Conservation (phyloP, 53 echinoderm and acorn worm genomes). For the Actinopyga echinites region DNA sequence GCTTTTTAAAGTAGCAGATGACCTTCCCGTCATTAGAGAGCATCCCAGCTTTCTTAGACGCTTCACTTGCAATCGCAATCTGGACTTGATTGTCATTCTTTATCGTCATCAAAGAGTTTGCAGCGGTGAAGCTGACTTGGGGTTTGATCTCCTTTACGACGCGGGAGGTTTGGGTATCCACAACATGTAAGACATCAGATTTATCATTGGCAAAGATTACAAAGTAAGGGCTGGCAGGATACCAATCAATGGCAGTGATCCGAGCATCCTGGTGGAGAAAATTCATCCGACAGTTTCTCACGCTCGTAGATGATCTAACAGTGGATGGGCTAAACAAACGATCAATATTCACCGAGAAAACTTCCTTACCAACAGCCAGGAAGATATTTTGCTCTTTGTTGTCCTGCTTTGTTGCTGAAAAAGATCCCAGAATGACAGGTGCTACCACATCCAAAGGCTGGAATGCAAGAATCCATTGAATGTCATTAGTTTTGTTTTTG, state of each 20-base stretch:
- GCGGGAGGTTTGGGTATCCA: neutral
- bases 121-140: neutral
- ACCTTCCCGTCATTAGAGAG: neutral
- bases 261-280: conserved; percentile 23
- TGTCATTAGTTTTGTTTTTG: neutral
- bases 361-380: conserved; percentile 15
- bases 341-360: conserved; percentile 19
- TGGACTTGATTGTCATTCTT: neutral
- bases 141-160: conserved; percentile 8
- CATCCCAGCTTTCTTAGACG: conserved; percentile 15
- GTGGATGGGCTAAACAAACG: conserved; percentile 1
- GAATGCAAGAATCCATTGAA: conserved; percentile 32
- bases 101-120: conserved; percentile 19
- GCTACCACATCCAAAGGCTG: conserved; percentile 25
- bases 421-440: neutral
- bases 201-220: conserved; percentile 34
- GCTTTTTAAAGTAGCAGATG: conserved; percentile 23
- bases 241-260: conserved; percentile 35
- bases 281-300: neutral
- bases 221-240: conserved; percentile 3
- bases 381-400: conserved; percentile 27
- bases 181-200: neutral
- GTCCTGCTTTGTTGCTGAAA: conserved; percentile 15
- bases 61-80: conserved; percentile 20
- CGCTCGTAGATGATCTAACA: neutral